phyloP scores from a whole-genome alignment of 2,113 vertebrate genomes.

The Penelope pileata region DNA sequence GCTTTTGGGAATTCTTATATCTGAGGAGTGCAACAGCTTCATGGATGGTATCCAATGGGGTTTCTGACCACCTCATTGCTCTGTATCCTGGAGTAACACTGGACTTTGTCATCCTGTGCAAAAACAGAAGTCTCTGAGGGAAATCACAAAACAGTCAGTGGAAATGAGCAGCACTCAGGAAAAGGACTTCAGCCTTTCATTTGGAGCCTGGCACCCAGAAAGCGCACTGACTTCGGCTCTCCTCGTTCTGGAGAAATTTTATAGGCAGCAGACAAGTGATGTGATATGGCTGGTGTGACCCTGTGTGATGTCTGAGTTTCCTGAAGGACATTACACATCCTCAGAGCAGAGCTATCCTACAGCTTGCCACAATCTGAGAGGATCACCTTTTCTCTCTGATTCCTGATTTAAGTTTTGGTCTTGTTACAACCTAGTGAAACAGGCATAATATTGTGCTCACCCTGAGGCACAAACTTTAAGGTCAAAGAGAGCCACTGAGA shows the following conservation, averaged over 20 bases:
- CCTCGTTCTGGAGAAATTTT: not conserved
- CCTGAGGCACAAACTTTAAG: not conserved
- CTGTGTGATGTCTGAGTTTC: rapidly evolving
- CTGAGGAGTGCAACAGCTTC: rapidly evolving
- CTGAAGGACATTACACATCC: not conserved
- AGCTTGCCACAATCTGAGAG: not conserved
- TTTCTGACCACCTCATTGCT: not conserved
- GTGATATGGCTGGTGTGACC: not conserved
- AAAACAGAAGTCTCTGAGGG: not conserved
- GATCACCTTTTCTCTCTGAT: not conserved
- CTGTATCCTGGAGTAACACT: not conserved
- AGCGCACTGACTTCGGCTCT: not conserved
- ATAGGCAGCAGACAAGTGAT: not conserved
- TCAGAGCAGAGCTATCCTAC: not conserved
- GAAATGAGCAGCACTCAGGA: not conserved
- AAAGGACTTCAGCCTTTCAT: not conserved
- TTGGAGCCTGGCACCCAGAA: not conserved
- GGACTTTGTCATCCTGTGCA: not conserved
- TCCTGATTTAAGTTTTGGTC: not conserved
- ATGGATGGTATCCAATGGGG: rapidly evolving
- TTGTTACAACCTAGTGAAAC: not conserved
- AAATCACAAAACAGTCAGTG: not conserved
- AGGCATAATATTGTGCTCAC: not conserved
- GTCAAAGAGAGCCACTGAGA: not conserved
- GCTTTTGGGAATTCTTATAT: not conserved